These are phyloP conservation scores for Mimas tiliae DNA, from an alignment of 2,888 invertebrate species.

Conservation along the genomic window DNA sequence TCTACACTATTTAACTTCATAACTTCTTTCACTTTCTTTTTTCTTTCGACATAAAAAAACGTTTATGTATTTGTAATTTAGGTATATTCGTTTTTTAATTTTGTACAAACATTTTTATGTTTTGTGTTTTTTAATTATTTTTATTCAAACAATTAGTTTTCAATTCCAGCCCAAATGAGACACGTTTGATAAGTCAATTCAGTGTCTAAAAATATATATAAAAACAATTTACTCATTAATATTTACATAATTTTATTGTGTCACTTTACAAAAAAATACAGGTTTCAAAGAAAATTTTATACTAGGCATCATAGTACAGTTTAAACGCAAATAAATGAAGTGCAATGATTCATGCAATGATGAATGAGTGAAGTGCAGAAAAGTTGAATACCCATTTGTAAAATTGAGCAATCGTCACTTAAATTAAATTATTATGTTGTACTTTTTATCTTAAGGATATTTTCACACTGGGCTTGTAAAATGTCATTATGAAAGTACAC, in stretches of 20 bases:
- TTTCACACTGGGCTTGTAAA: slow-evolving; percentile 48
- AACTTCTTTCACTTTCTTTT: neutral
- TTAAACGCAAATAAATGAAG: slow-evolving; percentile 6
- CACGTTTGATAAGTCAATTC: slow-evolving; percentile 43
- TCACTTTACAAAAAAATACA: slow-evolving; percentile 7
- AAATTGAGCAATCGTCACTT: slow-evolving; percentile 81
- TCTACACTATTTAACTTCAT: neutral
- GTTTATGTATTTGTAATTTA: slow-evolving; percentile 17
- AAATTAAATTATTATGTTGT: slow-evolving; percentile 73
- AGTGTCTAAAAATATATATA: slow-evolving; percentile 37
- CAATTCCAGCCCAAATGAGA: slow-evolving; percentile 68
- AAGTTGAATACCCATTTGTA: slow-evolving; percentile 57
- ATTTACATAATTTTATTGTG: slow-evolving; percentile 20
- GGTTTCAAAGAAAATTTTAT: neutral
- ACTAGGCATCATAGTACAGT: neutral
- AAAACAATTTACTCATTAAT: slow-evolving; percentile 5
- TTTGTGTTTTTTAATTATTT: slow-evolving; percentile 47
- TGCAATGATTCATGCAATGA: slow-evolving; percentile 2
- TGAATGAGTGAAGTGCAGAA: no score
- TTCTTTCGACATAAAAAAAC: slow-evolving; percentile 19
- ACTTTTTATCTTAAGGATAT: slow-evolving; percentile 74
- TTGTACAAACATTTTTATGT: slow-evolving; percentile 57
- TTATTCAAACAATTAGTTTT: slow-evolving; percentile 45
- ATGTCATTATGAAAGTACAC: slow-evolving; percentile 27
- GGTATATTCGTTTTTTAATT: slow-evolving; percentile 48